phyloP scores from a whole-genome alignment of 2,888 invertebrate species.

The Stenurella melanura region DNA sequence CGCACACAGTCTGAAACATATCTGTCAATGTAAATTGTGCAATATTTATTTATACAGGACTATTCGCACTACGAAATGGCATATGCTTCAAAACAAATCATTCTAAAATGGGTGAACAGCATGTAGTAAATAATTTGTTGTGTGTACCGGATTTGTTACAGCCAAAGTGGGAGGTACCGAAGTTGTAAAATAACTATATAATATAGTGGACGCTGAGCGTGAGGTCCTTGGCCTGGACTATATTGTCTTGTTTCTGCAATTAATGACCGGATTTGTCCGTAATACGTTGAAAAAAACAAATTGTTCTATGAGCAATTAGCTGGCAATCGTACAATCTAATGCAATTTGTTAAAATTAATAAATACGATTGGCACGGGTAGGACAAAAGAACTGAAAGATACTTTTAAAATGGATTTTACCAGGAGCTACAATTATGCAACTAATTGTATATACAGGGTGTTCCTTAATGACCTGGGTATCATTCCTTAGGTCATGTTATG shows the following conservation, averaged over 20 bases:
- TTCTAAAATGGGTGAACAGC: slow-evolving; percentile 19
- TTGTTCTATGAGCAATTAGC: slow-evolving; percentile 30
- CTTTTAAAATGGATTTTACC: slow-evolving; percentile 5
- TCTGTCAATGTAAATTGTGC: slow-evolving; percentile 28
- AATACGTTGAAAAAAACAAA: slow-evolving; percentile 33
- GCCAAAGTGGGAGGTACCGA: slow-evolving; percentile 35
- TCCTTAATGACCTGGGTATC: too few species aligned
- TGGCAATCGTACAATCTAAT: slow-evolving; percentile 15
- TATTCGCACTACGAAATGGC: slow-evolving; percentile 1
- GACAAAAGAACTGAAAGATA: slow-evolving; percentile 3
- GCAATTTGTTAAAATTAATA: slow-evolving; percentile 20
- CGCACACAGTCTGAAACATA: slow-evolving; percentile 12
- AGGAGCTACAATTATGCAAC: not conserved
- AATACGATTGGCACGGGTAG: not conserved
- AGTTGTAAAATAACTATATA: slow-evolving; percentile 2
- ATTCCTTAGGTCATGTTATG: too few species aligned
- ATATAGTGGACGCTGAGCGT: slow-evolving; percentile 25
- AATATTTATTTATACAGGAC: slow-evolving; percentile 35
- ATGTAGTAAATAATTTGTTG: slow-evolving; percentile 29
- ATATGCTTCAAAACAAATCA: slow-evolving; percentile 21
- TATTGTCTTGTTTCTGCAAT: slow-evolving; percentile 25
- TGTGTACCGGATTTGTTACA: slow-evolving; percentile 38
- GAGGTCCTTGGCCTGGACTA: slow-evolving; percentile 45
- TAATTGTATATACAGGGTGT: too few species aligned
- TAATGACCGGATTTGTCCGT: not conserved